phyloP scores from a whole-genome alignment of 1,140 invertebrate species.

The Drosophila repletoides region DNA sequence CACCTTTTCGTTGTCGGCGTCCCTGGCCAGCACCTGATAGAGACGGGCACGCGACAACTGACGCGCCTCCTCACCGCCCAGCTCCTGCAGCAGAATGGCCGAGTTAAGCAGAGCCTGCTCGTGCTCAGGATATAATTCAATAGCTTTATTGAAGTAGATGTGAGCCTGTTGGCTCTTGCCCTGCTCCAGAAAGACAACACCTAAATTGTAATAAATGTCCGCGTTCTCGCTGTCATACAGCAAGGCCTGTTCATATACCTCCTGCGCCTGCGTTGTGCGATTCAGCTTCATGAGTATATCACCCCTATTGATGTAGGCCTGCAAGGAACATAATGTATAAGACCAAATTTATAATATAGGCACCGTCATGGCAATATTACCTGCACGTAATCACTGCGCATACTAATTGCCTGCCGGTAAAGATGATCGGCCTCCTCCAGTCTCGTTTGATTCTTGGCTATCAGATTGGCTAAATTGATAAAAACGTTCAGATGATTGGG shows the following conservation, averaged over 20 bases:
- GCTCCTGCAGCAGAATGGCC: conserved; percentile 95
- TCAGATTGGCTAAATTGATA: conserved; percentile 96
- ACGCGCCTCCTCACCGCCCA: conserved; percentile 90
- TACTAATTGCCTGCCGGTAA: conserved; percentile 96
- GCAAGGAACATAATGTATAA: too few relatives aligned
- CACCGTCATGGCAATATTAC: neutral
- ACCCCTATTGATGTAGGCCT: conserved; percentile 98
- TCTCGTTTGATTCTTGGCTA: conserved; percentile 95
- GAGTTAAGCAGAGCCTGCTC: conserved; percentile 97
- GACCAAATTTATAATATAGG: neutral
- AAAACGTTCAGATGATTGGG: conserved; percentile 98
- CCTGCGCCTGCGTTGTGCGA: conserved; percentile 96
- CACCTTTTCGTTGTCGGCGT: conserved; percentile 91
- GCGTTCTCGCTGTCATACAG: conserved; percentile 97
- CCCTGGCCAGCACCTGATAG: conserved; percentile 91
- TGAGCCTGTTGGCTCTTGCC: conserved; percentile 95
- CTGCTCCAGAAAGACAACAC: conserved; percentile 96
- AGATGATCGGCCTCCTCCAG: conserved; percentile 96
- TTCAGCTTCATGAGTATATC: conserved; percentile 98
- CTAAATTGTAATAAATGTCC: conserved; percentile 99
- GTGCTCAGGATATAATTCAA: conserved; percentile 96
- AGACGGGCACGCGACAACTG: conserved; percentile 91
- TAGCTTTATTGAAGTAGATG: conserved; percentile 95
- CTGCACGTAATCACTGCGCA: conserved; percentile 96
- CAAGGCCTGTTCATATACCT: conserved; percentile 96